phyloP scores from a whole-genome alignment of 2,888 invertebrate genomes.

The Campoplex capitator region DNA sequence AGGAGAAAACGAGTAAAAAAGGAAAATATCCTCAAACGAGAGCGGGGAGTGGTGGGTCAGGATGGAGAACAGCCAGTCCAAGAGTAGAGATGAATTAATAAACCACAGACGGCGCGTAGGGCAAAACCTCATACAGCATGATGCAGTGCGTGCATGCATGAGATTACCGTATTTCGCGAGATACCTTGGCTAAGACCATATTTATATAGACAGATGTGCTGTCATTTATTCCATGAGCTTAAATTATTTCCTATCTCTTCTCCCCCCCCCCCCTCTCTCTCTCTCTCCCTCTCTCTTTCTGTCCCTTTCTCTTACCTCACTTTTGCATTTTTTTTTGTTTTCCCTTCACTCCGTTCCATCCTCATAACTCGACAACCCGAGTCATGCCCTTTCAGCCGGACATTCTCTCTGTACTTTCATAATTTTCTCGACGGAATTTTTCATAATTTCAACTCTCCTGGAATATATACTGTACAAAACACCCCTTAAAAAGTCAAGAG shows the following conservation, averaged over 20 bases:
- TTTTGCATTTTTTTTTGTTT: slow-evolving; percentile 2
- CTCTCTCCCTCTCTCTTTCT: not conserved
- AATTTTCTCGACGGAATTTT: slow-evolving; percentile 48
- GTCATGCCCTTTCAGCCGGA: slow-evolving; percentile 47
- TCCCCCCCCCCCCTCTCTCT: not conserved
- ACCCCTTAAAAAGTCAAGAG: slow-evolving; percentile 31
- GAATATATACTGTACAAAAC: slow-evolving; percentile 29
- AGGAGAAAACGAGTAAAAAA: not conserved
- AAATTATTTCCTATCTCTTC: slow-evolving; percentile 56
- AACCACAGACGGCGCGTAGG: slow-evolving; percentile 52
- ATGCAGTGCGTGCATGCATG: slow-evolving; percentile 65
- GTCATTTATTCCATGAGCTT: slow-evolving; percentile 66
- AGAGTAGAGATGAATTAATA: slow-evolving; percentile 57
- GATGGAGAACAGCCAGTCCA: slow-evolving; percentile 29
- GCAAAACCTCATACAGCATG: slow-evolving; percentile 47
- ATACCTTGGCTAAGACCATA: slow-evolving; percentile 48
- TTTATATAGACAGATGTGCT: slow-evolving; percentile 42
- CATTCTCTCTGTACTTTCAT: slow-evolving; percentile 38
- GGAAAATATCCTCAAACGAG: slow-evolving; percentile 20
- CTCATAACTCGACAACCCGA: slow-evolving; percentile 45
- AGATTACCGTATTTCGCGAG: slow-evolving; percentile 65
- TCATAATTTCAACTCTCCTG: slow-evolving; percentile 61
- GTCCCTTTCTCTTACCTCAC: not conserved
- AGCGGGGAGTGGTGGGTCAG: not conserved
- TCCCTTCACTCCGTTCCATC: slow-evolving; percentile 32